Base-by-base conservation (phyloP, 2,113 vertebrate genomes). In the Psilopsiagon aurifrons region DNA sequence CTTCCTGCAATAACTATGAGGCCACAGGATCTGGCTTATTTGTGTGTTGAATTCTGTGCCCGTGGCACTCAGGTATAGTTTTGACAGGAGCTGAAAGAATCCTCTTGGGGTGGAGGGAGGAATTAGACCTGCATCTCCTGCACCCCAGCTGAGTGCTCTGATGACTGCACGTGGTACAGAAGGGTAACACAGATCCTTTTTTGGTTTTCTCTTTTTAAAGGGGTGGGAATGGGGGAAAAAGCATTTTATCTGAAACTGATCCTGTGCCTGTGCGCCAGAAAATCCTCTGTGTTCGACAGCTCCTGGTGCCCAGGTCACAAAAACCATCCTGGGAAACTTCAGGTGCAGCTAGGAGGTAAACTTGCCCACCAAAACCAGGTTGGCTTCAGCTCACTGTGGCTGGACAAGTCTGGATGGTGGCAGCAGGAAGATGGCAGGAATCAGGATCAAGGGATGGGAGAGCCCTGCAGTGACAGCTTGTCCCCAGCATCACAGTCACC, bases 401-500 rank as follows among this genome's bases (percentile, higher is more conserved):
- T 85, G 67, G 35, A 13, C 6, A 69, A 17, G 14, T 17, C 57
- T 31, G 57, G 67, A 3, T 79, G 57, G 29, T 78, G 49, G 31
- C 59, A 49, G 59, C 31, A 64, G 3, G 6, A 64, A 77, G 51
- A 49, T n/a, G 60, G 41, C 64, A 67, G 55, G 60, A 62, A 17
- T 73, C 33, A 57, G 25, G 80, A 41, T 28, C 0, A 2, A 83
- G 57, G 28, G n/a, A 11, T 75, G 51, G 66, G 49, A 70, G 31
- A 82, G 33, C 14, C 16, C 57, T 3, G 3, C 29, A 44, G n/a
- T 1, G 2, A 8, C 60, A 63, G 70, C 60, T 84, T 1, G 0
- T 68, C 37, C 62, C 57, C 23, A 2, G 33, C 1, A 0, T 9
- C 13, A 9, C 69, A 24, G 66, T 5, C 60, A 19, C 54, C 7